Evolutionary conservation across 2,888 invertebrate species (phyloP).

Genomic region (Callinectes sapidus): DNA sequence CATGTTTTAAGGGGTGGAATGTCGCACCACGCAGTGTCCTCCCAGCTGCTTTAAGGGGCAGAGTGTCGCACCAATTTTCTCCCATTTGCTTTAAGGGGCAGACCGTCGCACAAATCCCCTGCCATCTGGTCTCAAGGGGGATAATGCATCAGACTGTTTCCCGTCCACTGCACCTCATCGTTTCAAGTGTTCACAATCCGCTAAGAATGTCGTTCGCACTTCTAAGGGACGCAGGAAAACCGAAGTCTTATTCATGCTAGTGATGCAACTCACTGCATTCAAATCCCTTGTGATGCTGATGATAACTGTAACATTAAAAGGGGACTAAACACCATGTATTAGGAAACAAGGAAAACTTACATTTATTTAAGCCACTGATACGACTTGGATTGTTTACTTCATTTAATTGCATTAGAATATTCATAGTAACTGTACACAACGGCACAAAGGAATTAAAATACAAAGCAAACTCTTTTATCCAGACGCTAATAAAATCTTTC

Average conservation of each 20-base stretch:
- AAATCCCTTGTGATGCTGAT: no score
- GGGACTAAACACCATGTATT: no score
- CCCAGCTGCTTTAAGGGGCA: background rate
- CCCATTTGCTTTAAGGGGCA: background rate
- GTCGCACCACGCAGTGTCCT: background rate
- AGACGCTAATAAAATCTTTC: background rate
- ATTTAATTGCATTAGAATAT: background rate
- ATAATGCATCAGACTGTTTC: background rate
- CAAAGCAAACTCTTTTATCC: background rate
- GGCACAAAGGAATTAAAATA: background rate
- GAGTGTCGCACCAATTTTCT: background rate
- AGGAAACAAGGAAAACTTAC: background rate
- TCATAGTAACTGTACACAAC: background rate
- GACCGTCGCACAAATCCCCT: background rate
- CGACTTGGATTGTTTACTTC: background rate
- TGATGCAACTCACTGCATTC: no score
- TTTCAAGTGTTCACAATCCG: background rate
- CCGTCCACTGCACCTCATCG: background rate
- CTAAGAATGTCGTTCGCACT: background rate
- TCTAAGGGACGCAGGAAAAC: background rate
- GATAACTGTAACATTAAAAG: no score
- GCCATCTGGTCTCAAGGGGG: background rate
- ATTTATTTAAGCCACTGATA: background rate
- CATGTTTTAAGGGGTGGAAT: slow-evolving; percentile 12
- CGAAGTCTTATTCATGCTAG: no score